Conservation (phyloP, 2,888 invertebrate species). For the Cosmia pyralina region DNA sequence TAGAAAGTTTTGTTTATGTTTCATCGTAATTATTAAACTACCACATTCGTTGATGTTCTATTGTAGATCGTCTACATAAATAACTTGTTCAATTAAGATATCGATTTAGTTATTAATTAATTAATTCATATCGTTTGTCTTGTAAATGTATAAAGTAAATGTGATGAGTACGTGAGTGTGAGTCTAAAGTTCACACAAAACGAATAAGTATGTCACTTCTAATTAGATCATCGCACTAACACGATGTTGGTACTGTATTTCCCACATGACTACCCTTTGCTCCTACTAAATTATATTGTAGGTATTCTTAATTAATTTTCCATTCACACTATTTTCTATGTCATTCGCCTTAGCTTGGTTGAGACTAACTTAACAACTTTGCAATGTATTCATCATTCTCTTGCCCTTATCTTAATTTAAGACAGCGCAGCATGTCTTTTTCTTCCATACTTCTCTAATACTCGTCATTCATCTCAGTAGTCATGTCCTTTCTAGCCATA, state of each 20-base stretch:
- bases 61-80: slow-evolving; percentile 15
- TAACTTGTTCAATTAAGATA: slow-evolving; percentile 24
- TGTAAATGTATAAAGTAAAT: slow-evolving; percentile 15
- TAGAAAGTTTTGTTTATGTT: slow-evolving; percentile 30
- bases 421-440: too few relatives aligned
- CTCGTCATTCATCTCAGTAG: too few relatives aligned
- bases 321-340: background rate
- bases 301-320: background rate
- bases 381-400: too few relatives aligned
- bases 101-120: slow-evolving; percentile 14
- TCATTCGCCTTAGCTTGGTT: background rate
- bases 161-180: slow-evolving; percentile 8
- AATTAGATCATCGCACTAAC: slow-evolving; percentile 24
- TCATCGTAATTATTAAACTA: slow-evolving; percentile 18
- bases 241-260: background rate
- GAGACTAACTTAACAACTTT: background rate
- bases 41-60: slow-evolving; percentile 18
- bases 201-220: slow-evolving; percentile 20
- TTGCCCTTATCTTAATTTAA: too few relatives aligned
- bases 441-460: too few relatives aligned
- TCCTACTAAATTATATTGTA: background rate
- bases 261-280: slow-evolving; percentile 1
- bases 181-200: slow-evolving; percentile 31
- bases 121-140: slow-evolving; percentile 22
- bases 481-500: too few relatives aligned